Evolutionary conservation across 2,113 vertebrate genomes (phyloP).

Genomic region (Boulengeromyrus knoepffleri): DNA sequence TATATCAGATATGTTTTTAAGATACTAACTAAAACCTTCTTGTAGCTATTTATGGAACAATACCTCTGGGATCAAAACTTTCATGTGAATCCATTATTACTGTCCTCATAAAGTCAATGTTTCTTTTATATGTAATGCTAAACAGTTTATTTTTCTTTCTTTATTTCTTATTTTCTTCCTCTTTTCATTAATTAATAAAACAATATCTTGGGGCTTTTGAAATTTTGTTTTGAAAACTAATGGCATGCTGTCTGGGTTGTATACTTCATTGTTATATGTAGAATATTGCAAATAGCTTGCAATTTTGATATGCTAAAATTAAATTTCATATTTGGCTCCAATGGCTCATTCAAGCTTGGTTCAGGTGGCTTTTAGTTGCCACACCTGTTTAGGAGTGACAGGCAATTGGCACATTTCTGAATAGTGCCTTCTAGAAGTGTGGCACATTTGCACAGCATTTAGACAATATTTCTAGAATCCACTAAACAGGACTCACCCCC

Average conservation of each 20-base stretch:
- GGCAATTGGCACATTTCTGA: slow-evolving; percentile 23
- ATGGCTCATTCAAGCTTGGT: not conserved
- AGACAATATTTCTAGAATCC: slow-evolving; percentile 36
- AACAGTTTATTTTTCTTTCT: no score
- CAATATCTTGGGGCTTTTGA: not conserved
- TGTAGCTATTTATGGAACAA: not conserved
- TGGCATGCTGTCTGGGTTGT: not conserved
- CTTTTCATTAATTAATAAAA: not conserved
- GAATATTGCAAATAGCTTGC: not conserved
- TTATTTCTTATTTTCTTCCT: no score
- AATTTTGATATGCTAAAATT: not conserved
- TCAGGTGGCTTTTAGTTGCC: not conserved
- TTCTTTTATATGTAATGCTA: not conserved
- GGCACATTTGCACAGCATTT: slow-evolving; percentile 5
- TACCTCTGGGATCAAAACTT: not conserved
- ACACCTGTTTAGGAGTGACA: slow-evolving; percentile 41
- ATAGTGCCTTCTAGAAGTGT: slow-evolving; percentile 6
- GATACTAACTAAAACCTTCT: not conserved
- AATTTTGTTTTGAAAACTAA: not conserved
- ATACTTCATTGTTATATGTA: not conserved
- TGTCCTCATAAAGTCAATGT: not conserved
- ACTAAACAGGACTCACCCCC: slow-evolving; percentile 35
- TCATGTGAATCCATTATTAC: not conserved
- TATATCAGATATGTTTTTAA: not conserved
- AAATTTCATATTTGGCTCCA: not conserved